Percentiles rank a stretch among this genome's conserved stretches.
phyloP scores from a whole-genome alignment of 2,113 vertebrate species.

The Cyanoramphus novaezelandiae region DNA sequence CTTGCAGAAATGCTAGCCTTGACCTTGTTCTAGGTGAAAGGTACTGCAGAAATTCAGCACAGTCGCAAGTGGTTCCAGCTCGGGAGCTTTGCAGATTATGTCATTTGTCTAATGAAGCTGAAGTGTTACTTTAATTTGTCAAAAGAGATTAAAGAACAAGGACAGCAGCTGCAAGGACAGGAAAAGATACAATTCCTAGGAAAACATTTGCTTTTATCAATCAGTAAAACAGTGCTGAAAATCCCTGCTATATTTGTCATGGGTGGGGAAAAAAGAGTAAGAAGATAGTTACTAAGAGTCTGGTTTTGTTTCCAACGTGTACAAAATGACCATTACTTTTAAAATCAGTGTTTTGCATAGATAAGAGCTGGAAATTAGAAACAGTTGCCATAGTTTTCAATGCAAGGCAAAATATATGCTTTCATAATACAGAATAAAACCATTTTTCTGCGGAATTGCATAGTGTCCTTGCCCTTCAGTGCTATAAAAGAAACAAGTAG shows the following conservation, averaged over 20 bases:
- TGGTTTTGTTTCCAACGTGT: background rate
- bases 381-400: background rate
- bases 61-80: background rate
- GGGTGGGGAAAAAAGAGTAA: fast-evolving
- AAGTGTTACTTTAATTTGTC: background rate
- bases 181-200: background rate
- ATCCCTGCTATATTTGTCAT: background rate
- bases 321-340: background rate
- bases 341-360: background rate
- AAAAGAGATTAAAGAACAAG: background rate
- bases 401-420: background rate
- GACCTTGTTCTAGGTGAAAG: background rate
- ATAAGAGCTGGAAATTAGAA: background rate
- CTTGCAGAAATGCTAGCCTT: background rate
- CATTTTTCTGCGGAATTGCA: background rate
- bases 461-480: background rate
- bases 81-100: background rate
- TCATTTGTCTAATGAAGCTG: background rate
- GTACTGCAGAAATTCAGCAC: background rate
- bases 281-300: background rate
- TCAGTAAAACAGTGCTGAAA: background rate
- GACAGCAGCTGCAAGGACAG: background rate
- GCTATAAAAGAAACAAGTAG: background rate
- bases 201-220: background rate
- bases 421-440: background rate